A percentile compares a stretch with the other conserved stretches of the same genome.
Conservation (phyloP, 1,140 invertebrate species). For the Oscheius sp. region DNA sequence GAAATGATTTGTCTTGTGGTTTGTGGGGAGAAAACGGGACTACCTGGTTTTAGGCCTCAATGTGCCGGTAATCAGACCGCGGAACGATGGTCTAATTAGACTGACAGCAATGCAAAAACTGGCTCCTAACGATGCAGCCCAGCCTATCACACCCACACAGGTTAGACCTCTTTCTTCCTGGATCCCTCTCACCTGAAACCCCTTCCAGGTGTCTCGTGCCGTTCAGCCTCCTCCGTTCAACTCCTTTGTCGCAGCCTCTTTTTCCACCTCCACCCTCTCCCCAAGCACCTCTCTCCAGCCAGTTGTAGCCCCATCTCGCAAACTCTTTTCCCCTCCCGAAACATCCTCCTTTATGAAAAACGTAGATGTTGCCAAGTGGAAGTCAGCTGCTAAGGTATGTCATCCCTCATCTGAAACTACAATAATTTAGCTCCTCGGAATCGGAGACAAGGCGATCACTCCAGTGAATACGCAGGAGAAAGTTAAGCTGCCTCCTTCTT, state of each 20-base stretch:
- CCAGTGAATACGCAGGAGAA: neutral
- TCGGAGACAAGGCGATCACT: neutral
- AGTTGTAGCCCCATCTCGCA: too few species aligned
- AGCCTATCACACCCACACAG: too few species aligned
- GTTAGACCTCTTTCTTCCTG: too few species aligned
- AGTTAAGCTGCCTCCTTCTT: neutral
- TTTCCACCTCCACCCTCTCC: too few species aligned
- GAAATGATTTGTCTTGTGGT: neutral
- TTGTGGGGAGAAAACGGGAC: too few species aligned
- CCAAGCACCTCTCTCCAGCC: too few species aligned
- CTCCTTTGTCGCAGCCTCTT: too few species aligned
- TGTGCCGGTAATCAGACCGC: neutral
- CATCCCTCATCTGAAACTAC: neutral
- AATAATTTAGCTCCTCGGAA: neutral
- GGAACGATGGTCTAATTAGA: neutral
- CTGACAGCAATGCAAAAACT: neutral
- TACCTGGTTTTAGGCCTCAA: neutral
- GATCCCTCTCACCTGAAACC: neutral
- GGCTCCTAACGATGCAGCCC: neutral
- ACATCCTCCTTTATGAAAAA: neutral
- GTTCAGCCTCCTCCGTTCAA: too few species aligned
- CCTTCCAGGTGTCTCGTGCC: neutral
- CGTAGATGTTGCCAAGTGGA: neutral
- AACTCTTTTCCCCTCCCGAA: too few species aligned
- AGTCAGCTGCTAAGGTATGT: neutral